phyloP scores from a whole-genome alignment of 64 coral and sea anemone genomes.

The Pocillopora damicornis region DNA sequence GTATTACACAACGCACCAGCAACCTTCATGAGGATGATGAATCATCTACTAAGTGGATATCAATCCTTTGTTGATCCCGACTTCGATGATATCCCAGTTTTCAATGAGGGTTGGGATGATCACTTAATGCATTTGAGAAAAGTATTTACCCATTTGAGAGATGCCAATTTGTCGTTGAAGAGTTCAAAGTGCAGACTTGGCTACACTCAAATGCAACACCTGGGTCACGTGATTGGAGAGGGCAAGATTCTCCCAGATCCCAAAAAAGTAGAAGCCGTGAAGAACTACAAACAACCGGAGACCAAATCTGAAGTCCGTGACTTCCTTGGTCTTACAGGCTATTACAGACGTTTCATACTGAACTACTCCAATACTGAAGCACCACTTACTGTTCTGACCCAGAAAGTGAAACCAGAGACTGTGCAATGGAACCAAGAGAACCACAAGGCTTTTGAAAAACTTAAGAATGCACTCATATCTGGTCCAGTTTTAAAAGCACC shows the following conservation, averaged over 20 bases:
- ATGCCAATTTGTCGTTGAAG: conserved; percentile 13
- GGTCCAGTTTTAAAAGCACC: no score
- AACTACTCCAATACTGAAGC: conserved; percentile 11
- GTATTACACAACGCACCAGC: conserved; percentile 48
- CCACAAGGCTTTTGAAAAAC: no score
- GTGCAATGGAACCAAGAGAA: no score
- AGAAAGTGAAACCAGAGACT: no score
- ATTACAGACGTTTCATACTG: conserved; percentile 16
- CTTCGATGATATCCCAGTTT: conserved; percentile 32
- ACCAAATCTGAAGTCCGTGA: background rate
- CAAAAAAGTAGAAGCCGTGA: conserved; percentile 14
- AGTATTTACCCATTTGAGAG: background rate
- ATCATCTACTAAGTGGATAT: background rate
- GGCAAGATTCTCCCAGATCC: background rate
- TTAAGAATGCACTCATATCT: no score
- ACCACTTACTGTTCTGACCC: conserved; percentile 25
- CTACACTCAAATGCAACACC: background rate
- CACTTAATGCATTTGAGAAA: conserved; percentile 20
- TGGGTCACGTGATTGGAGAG: conserved; percentile 43
- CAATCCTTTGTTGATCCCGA: conserved; percentile 1
- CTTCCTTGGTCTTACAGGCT: conserved; percentile 37
- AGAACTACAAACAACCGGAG: background rate
- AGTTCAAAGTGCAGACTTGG: background rate
- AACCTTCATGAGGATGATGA: conserved; percentile 36
- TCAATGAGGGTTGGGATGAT: conserved; percentile 6